Evolutionary conservation across 2,888 invertebrate genomes (phyloP), one percentile per base, ranked within the genome.

Genomic region (Coenonympha arcania): DNA sequence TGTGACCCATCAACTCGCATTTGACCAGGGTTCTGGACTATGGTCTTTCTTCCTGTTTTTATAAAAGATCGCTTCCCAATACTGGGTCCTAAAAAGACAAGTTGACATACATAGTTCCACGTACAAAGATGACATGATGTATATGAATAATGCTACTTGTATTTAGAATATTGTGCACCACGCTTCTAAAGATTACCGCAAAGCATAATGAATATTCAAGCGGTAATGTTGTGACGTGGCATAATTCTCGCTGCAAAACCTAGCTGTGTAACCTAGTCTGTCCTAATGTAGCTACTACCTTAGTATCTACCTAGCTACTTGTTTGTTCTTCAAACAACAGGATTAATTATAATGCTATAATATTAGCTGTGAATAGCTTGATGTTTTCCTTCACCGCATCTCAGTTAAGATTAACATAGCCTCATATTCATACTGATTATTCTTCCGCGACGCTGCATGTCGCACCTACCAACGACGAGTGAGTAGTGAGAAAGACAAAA

Each of bases 141-240:
- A n/a, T n/a, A n/a, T n/a, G n/a, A n/a, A n/a, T n/a, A n/a, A n/a
- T n/a, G 9, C 13, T 9, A 37, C 22, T 28, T 13, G 15, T 33
- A 41, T 33, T 13, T 26, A 9, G 19, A 26, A 19, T 33, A 34
- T 48, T 33, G 22, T 31, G 22, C 44, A 39, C 43, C 39, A 9
- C 31, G 45, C 49, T 50, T 57, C 63, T 61, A 64, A 63, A 61
- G 62, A 59, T 59, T 57, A 57, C 59, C 58, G 59, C 57, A 61
- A 58, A 63, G 68, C 65, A 63, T 66, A 65, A 77, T 77, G 77
- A 78, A 78, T 78, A 78, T 78, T 77, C 77, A 78, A 59, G 58
- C 63, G 60, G 46, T 59, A 59, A 69, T 69, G 74, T 69, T 70
- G 75, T 73, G 78, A 76, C 72, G 64, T 62, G 64, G 75, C 73